A percentile compares a stretch with the other conserved stretches of the same genome.
These are phyloP conservation scores for Sminthurides aquaticus DNA, from an alignment of 2,888 invertebrate genomes.

Conservation along the genomic window DNA sequence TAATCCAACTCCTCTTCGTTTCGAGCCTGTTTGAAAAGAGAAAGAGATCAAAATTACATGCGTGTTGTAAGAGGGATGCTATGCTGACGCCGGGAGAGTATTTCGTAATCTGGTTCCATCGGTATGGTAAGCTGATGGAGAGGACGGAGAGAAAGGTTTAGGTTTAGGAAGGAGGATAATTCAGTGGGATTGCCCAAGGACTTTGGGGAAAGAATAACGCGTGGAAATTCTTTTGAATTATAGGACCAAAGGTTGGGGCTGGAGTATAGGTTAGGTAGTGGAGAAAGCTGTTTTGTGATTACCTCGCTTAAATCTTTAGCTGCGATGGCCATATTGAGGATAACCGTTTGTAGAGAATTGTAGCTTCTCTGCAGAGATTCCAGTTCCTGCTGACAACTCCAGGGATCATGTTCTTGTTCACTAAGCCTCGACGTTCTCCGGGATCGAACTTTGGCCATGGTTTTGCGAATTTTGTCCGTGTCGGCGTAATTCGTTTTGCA, in stretches of 20 bases:
- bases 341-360: slow-evolving; percentile 22
- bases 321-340: slow-evolving; percentile 35
- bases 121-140: no score
- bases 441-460: neutral
- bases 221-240: no score
- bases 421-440: neutral
- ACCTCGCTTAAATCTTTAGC: slow-evolving; percentile 38
- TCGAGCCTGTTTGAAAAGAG: slow-evolving; percentile 25
- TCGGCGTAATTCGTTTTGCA: slow-evolving; percentile 23
- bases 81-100: no score
- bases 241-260: no score
- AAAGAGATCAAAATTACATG: slow-evolving; percentile 8
- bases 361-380: slow-evolving; percentile 16
- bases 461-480: neutral
- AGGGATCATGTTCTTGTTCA: neutral
- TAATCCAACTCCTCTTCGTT: slow-evolving; percentile 30
- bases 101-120: neutral
- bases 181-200: no score
- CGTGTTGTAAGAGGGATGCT: slow-evolving; percentile 1
- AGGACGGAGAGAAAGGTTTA: no score
- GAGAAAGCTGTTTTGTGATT: slow-evolving; percentile 4
- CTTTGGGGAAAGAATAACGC: no score
- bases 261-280: no score
- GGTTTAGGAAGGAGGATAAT: no score
- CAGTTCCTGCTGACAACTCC: neutral